phyloP scores from a whole-genome alignment of 1,140 invertebrate species.

The Brachionus manjavacas region DNA sequence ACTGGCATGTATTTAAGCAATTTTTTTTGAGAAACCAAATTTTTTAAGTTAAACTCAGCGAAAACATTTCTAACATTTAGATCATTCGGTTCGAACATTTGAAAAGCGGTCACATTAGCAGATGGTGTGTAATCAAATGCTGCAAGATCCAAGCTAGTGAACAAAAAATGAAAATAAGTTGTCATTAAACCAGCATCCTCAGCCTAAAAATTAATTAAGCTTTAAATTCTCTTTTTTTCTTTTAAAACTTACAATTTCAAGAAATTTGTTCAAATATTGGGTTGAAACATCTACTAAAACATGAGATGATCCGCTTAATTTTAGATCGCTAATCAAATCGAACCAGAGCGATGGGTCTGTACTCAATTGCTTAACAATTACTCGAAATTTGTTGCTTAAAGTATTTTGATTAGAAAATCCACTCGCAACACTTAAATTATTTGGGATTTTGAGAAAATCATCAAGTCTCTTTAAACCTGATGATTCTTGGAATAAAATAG shows the following conservation, averaged over 20 bases:
- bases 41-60: constrained; percentile 31
- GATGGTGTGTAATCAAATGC: constrained; percentile 11
- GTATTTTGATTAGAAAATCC: not conserved
- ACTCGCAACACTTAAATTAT: not conserved
- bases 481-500: constrained; percentile 1
- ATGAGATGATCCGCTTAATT: constrained; percentile 31
- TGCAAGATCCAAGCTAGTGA: constrained; percentile 15
- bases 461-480: not conserved
- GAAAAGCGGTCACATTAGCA: constrained; percentile 28
- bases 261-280: constrained; percentile 24
- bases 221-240: too few relatives aligned
- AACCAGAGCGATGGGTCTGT: not conserved
- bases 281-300: constrained; percentile 2
- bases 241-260: not conserved
- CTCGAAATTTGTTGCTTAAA: not conserved
- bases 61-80: not conserved
- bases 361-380: not conserved
- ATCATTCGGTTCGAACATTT: constrained; percentile 22
- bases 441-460: not conserved
- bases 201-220: not conserved
- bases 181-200: constrained; percentile 35
- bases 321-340: not conserved
- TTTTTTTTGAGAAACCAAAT: not conserved
- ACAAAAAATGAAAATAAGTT: constrained; percentile 37
- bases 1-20: constrained; percentile 35